Percentiles rank a stretch among this genome's conserved stretches.
Evolutionary conservation across 2,113 vertebrate genomes (phyloP).

Genomic region (Anseranas semipalmata): DNA sequence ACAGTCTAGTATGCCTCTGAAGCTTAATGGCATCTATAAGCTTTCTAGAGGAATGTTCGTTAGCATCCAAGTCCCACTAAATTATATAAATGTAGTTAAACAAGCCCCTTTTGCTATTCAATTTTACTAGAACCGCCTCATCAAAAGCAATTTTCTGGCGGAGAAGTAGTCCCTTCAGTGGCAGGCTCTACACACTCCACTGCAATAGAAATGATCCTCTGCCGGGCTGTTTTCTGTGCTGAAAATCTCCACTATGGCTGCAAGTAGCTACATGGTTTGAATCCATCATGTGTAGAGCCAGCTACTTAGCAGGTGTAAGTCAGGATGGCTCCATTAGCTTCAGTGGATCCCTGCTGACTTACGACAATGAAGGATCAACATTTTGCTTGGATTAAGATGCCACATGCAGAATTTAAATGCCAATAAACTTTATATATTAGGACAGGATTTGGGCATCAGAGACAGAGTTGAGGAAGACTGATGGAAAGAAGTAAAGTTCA

Average conservation of each 20-base stretch:
- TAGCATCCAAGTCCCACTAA: neutral
- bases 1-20: neutral
- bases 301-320: neutral
- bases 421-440: neutral
- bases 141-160: neutral
- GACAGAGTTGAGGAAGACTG: neutral
- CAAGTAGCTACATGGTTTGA: neutral
- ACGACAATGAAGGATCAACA: neutral
- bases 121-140: neutral
- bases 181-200: neutral
- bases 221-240: neutral
- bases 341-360: neutral
- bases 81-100: neutral
- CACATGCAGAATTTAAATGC: neutral
- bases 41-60: neutral
- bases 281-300: neutral
- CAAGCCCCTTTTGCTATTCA: neutral
- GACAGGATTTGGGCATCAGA: neutral
- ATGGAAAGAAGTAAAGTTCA: neutral
- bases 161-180: neutral
- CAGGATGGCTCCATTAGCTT: neutral
- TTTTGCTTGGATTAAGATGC: neutral
- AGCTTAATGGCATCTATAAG: neutral
- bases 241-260: neutral
- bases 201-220: neutral